Base-by-base conservation (phyloP, 2,113 vertebrate species). In the Notechis scutatus region DNA sequence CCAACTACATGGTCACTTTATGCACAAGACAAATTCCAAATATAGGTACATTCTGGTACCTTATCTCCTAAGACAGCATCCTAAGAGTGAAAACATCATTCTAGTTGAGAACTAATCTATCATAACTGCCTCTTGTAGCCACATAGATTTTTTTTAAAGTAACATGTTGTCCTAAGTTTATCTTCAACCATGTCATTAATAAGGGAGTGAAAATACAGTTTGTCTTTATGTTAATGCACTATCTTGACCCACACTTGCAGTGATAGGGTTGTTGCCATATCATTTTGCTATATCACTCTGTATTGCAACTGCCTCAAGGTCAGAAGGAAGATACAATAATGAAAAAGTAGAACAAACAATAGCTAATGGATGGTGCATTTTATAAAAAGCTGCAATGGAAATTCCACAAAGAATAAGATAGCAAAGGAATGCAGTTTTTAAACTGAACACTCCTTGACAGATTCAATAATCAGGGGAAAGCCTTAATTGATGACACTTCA, bases 401-500 rank as follows among this genome's bases (percentile, higher is more conserved):
- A 95, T 96, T 97, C 95, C 90, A 96, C 64, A 94, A 96, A 97
- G 92, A 93, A 57, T 87, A 93, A 93, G 96, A 95, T 94, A 97
- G 96, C 93, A 96, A 96, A 96, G 95, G 95, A 97, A 98, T 96
- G 95, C 94, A 97, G 93, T 95, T 95, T 97, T 97, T 97, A 97
- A 96, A 96, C 94, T 94, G 96, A 97, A 50, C 91, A 39, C 89
- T 98, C 97, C 96, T 97, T 98, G 97, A 97, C 97, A 98, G 95
- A 96, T 97, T 97, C 98, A 98, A 98, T 97, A 98, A 98, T 98
- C 97, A 97, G 96, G 97, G 98, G 98, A 97, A 97, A 97, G 96
- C 96, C 97, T 98, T 98, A 98, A 98, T 97, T 98, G 97, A 98
- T 98, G 98, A 97, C 96, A 98, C 97, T 98, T 98, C 97, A 98